Evolutionary conservation across 2,888 invertebrate genomes (phyloP), one percentile per base, ranked within the genome.

Genomic region (Thymelicus acteon): DNA sequence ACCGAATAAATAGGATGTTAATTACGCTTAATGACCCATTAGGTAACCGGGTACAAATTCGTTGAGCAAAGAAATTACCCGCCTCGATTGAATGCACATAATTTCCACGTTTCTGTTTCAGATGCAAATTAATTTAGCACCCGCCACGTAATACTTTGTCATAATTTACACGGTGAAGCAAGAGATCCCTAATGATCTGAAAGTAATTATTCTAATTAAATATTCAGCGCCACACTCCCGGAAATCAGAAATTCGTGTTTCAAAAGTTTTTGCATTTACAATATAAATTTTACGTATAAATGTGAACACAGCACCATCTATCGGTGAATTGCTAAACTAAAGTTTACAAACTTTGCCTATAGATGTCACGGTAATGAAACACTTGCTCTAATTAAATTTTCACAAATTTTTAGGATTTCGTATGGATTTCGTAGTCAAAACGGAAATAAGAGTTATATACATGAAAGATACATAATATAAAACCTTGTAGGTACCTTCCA

Each of bases 91-190:
- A 75, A 74, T 72, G 72, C 74, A 72, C 71, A 71, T 71, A 69
- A 69, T 73, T 73, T 71, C 62, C 68, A 44, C 72, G 66, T 70
- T 67, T 64, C 67, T 72, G 74, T 72, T 74, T 74, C 69, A 73
- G 37, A 74, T 74, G 73, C 72, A 74, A 74, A 74, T 74, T 63
- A 73, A 67, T 73, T 78, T 72, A 78, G 48, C 72, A 63, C 65
- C 44, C 74, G 79, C 77, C 75, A 77, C 79, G 78, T 80, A 78
- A 80, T 77, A 71, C 67, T 60, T 58, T 58, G 7, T 57, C 74
- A 76, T 82, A 82, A 86, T 85, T 86, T 84, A 76, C 79, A 79
- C 80, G 76, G 85, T 82, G 83, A 80, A 80, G 78, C 74, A 69
- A 64, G 61, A 77, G 76, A 78, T 77, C 69, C 66, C 76, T 82